Percentiles rank a stretch among this genome's conserved stretches.
Conservation (phyloP, 2,888 invertebrate genomes). For the Parasteatoda lunata region DNA sequence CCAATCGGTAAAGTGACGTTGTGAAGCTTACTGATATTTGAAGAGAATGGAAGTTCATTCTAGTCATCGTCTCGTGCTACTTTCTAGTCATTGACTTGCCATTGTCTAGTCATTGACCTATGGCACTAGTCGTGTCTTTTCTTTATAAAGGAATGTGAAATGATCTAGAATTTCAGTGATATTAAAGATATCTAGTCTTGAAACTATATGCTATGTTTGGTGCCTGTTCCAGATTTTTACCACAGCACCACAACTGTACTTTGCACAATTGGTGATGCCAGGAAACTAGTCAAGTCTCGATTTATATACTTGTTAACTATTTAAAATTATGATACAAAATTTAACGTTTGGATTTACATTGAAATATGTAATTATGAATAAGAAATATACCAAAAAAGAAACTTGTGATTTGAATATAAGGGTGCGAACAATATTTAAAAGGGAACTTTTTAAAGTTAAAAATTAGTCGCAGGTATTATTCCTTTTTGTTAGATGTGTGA, state of each 20-base stretch:
- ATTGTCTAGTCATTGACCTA: no score
- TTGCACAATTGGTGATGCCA: slow-evolving; percentile 59
- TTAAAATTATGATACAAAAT: slow-evolving; percentile 56
- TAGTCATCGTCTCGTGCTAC: not conserved
- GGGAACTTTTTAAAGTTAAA: slow-evolving; percentile 41
- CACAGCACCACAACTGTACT: not conserved
- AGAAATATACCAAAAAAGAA: slow-evolving; percentile 51
- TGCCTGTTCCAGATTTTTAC: not conserved
- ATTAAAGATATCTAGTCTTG: no score
- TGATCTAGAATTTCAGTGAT: no score
- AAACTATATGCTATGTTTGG: no score
- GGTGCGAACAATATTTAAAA: slow-evolving; percentile 26
- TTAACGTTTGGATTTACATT: slow-evolving; percentile 57
- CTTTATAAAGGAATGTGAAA: no score
- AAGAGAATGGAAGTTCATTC: not conserved
- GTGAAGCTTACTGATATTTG: not conserved
- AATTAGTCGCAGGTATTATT: slow-evolving; percentile 36
- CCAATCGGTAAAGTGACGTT: slow-evolving; percentile 31
- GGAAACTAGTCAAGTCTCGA: slow-evolving; percentile 65
- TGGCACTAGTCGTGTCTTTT: no score
- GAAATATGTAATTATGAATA: slow-evolving; percentile 37
- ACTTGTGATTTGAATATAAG: slow-evolving; percentile 44
- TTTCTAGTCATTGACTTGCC: slow-evolving; percentile 46
- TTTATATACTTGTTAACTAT: slow-evolving; percentile 68
- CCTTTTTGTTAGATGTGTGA: slow-evolving; percentile 63